Conservation (phyloP, 2,797 vertebrate genomes). For the Balearica regulorum region DNA sequence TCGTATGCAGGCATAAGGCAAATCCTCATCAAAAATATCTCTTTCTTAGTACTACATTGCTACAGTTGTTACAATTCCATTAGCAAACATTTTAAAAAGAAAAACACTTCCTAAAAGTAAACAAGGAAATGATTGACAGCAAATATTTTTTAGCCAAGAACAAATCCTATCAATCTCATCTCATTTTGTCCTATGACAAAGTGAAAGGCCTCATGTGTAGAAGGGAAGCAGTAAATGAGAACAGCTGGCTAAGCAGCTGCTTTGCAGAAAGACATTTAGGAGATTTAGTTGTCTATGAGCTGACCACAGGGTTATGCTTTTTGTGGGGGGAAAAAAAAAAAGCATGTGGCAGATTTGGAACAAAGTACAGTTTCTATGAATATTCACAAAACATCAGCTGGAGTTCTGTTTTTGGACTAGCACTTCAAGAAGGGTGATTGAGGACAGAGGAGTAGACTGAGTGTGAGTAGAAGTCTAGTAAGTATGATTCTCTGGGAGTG, state of each 20-base stretch:
- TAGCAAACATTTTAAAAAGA: neutral
- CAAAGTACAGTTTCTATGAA: neutral
- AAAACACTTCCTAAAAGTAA: neutral
- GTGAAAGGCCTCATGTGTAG: neutral
- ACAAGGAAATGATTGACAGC: neutral
- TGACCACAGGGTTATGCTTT: neutral
- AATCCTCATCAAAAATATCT: neutral
- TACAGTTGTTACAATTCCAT: no score
- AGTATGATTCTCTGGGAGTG: neutral
- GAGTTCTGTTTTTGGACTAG: neutral
- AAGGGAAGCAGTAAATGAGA: neutral
- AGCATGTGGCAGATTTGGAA: neutral
- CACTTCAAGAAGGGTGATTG: neutral
- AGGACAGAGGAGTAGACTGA: neutral
- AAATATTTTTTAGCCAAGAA: neutral
- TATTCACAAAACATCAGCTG: neutral
- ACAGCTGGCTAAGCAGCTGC: neutral
- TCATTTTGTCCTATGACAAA: neutral
- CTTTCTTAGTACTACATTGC: neutral
- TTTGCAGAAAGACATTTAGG: neutral
- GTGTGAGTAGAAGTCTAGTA: neutral
- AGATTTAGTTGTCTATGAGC: neutral
- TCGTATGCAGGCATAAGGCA: neutral
- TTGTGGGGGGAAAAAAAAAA: neutral
- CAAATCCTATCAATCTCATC: neutral